These are phyloP conservation scores for Xiphophorus maculatus DNA, from an alignment of 2,113 vertebrate genomes.

Conservation along the genomic window DNA sequence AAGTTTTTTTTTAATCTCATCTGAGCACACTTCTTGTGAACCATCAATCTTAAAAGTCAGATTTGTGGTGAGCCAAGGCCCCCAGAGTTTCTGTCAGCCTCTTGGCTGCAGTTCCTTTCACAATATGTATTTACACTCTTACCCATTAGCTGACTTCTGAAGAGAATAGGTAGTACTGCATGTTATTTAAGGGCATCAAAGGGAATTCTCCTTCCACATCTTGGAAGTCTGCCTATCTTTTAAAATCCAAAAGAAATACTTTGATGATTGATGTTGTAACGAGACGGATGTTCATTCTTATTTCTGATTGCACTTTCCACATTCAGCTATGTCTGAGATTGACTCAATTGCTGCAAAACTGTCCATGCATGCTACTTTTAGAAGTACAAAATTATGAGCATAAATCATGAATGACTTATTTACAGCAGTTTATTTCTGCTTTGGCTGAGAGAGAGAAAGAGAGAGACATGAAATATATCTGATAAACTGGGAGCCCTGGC, in stretches of 20 bases:
- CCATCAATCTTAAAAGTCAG: background rate
- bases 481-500: background rate
- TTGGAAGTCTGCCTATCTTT: background rate
- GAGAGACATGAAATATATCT: background rate
- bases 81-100: background rate
- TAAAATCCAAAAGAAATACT: background rate
- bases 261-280: background rate
- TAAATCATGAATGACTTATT: background rate
- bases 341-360: background rate
- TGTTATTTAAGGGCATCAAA: background rate
- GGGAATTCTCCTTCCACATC: background rate
- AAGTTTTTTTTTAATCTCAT: too few species aligned
- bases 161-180: background rate
- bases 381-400: constrained; percentile 10
- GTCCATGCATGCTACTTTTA: background rate
- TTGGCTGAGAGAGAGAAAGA: background rate
- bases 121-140: background rate
- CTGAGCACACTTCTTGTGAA: background rate
- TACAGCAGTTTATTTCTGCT: background rate
- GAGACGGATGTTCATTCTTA: background rate
- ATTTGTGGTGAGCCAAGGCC: background rate
- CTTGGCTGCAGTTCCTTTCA: background rate
- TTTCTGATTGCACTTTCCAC: background rate
- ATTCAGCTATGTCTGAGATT: background rate
- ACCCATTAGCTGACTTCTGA: background rate